Evolutionary conservation across 2,888 invertebrate genomes (phyloP).

Genomic region (Drosophila setosimentum): DNA sequence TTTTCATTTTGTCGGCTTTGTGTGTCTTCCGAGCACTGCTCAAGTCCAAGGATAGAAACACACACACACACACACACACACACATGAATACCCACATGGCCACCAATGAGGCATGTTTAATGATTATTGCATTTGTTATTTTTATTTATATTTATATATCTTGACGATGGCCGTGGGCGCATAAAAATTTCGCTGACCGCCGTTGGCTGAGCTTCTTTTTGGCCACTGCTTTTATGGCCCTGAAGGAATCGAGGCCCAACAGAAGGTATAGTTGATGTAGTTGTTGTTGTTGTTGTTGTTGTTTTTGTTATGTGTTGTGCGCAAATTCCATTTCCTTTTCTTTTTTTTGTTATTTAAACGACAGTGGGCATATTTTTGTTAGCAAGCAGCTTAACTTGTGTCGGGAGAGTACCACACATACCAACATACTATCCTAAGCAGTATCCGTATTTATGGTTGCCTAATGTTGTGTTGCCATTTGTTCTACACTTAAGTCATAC

Average conservation of each 20-base stretch:
- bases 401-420: slow-evolving; percentile 7
- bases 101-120: slow-evolving; percentile 70
- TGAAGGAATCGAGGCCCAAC: slow-evolving; percentile 13
- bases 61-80: slow-evolving; percentile 3
- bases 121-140: slow-evolving; percentile 74
- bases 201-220: slow-evolving; percentile 30
- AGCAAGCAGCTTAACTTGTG: slow-evolving; percentile 58
- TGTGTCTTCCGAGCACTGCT: slow-evolving; percentile 44
- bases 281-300: neutral
- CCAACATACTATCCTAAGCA: slow-evolving; percentile 15
- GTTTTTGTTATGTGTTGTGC: neutral
- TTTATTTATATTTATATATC: slow-evolving; percentile 70
- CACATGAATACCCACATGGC: slow-evolving; percentile 30
- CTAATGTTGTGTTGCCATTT: slow-evolving; percentile 61
- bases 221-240: slow-evolving; percentile 57
- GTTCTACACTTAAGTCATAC: slow-evolving; percentile 55
- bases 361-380: slow-evolving; percentile 54
- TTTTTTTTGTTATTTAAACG: slow-evolving; percentile 29
- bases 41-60: slow-evolving; percentile 24
- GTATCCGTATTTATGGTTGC: slow-evolving; percentile 57
- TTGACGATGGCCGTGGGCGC: slow-evolving; percentile 46
- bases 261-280: slow-evolving; percentile 17
- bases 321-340: slow-evolving; percentile 31
- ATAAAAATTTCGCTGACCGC: slow-evolving; percentile 44
- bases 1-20: slow-evolving; percentile 61